These are phyloP conservation scores for Hirtodrosophila histrioides DNA, from an alignment of 2,888 invertebrate genomes.

Conservation along the genomic window DNA sequence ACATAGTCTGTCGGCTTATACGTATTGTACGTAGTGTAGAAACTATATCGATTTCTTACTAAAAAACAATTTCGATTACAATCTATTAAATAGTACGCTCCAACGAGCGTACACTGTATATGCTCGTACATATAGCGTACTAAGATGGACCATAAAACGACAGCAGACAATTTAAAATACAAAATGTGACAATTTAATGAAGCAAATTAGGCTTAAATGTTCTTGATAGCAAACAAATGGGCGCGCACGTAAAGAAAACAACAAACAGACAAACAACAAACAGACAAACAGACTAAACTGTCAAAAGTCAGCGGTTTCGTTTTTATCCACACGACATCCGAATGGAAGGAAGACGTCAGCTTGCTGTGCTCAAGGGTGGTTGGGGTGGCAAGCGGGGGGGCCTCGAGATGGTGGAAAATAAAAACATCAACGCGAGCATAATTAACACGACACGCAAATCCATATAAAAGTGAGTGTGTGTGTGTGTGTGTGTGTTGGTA, in stretches of 20 bases:
- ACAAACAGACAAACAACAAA: conserved; percentile 19
- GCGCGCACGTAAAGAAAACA: conserved; percentile 59
- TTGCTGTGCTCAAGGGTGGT: background rate
- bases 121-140: background rate
- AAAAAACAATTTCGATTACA: too few relatives aligned
- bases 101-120: background rate
- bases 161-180: conserved; percentile 36
- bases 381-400: too few relatives aligned
- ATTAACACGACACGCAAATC: conserved; percentile 68
- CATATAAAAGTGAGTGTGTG: conserved; percentile 13
- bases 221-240: conserved; percentile 65
- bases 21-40: too few relatives aligned
- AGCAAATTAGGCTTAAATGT: conserved; percentile 75
- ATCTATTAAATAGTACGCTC: too few relatives aligned
- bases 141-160: background rate
- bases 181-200: conserved; percentile 71
- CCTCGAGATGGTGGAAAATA: conserved; percentile 35
- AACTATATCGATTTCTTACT: too few relatives aligned
- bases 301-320: conserved; percentile 33
- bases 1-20: too few relatives aligned
- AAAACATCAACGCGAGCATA: conserved; percentile 60
- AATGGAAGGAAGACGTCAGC: conserved; percentile 3
- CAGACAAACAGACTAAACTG: conserved; percentile 15
- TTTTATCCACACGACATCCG: conserved; percentile 6
- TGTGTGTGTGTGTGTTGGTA: background rate